Evolutionary conservation across 2,888 invertebrate genomes (phyloP), one percentile per base, ranked within the genome.

Genomic region (Adela reaumurella): DNA sequence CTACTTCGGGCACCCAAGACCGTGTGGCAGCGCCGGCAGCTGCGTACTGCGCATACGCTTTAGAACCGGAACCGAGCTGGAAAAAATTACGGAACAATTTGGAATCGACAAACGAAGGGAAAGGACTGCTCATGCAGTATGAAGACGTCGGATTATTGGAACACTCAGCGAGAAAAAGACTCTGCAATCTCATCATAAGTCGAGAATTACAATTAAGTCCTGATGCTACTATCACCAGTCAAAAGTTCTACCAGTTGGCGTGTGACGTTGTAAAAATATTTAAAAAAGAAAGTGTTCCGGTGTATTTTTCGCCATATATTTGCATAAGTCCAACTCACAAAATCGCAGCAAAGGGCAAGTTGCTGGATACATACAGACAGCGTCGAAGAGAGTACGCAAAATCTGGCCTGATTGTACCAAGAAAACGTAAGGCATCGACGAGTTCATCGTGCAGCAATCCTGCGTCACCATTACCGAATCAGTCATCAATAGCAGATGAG

Each of bases 321-420:
- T 43, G 43, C 43, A 14, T 43, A 16, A 43, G 43, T 16, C 43
- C 43, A 16, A 43, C 43, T 3, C 43, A 43, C 8, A 43, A 43
- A 17, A 43, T 43, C 14, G 43, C 17, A 43, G 43, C 43, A 16
- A 43, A 43, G 43, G 43, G 43, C 43, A 43, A 43, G 43, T 16
- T 43, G 19, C 19, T 43, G 43, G 43, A 43, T 19, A 43, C 17
- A 14, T 43, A 18, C 6, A 6, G 43, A 43, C 43, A 43, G 18
- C 43, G 43, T 8, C 43, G 43, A 3, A 43, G 43, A 43, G 43
- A 43, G 8, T 43, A 16, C 14, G n/a, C 43, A 43, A 35, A 14
- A 14, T 35, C 35, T 35, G 35, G 35, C 11, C 35, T 35, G 35
- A 35, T 35, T 35, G 35, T 43, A 2, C 3, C 43, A 18, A 43